These are phyloP conservation scores for Himalopsyche phryganea DNA, from an alignment of 1,140 invertebrate species.

Conservation along the genomic window DNA sequence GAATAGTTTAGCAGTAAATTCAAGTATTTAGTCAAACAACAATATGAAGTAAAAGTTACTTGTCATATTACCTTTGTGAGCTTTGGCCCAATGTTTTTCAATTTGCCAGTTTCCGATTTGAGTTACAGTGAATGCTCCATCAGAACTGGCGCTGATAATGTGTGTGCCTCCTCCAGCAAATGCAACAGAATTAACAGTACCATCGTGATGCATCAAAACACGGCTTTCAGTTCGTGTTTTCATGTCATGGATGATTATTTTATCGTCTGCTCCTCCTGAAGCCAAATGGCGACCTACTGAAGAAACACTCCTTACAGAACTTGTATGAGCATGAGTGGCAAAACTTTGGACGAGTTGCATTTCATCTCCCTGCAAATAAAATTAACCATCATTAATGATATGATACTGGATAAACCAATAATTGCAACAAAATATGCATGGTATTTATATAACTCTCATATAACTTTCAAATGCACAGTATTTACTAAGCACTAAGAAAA, in stretches of 20 bases:
- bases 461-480: no score
- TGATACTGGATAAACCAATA: no score
- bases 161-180: slow-evolving; percentile 76
- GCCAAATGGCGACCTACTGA: slow-evolving; percentile 72
- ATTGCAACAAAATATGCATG: no score
- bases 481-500: not conserved
- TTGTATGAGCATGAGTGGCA: slow-evolving; percentile 80
- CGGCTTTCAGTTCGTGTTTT: slow-evolving; percentile 71
- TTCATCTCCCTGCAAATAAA: slow-evolving; percentile 44
- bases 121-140: slow-evolving; percentile 79
- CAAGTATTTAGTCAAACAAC: no score
- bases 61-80: slow-evolving; percentile 69
- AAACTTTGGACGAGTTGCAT: slow-evolving; percentile 69
- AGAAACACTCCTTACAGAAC: slow-evolving; percentile 72
- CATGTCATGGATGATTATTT: slow-evolving; percentile 82
- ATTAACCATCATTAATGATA: no score
- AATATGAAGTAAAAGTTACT: no score
- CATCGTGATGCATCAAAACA: slow-evolving; percentile 75
- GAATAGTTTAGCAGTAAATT: no score
- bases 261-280: slow-evolving; percentile 87
- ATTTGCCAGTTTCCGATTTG: slow-evolving; percentile 80
- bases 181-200: slow-evolving; percentile 71
- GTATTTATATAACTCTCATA: no score
- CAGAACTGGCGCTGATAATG: slow-evolving; percentile 77
- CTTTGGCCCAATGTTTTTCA: slow-evolving; percentile 71